A percentile compares a stretch with the other conserved stretches of the same genome.
Evolutionary conservation across 1,140 invertebrate genomes (phyloP).

Genomic region (Bombyx mori): ASM3026992v2 NC_085120.1:3906001-3906500

Average conservation of each 20-base stretch:
- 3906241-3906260: slow-evolving; percentile 67
- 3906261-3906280: slow-evolving; percentile 61
- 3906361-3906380: slow-evolving; percentile 30
- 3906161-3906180: slow-evolving; percentile 33
- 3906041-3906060: background rate
- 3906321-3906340: slow-evolving; percentile 22
- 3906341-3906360: slow-evolving; percentile 39
- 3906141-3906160: slow-evolving; percentile 10
- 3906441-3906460: slow-evolving; percentile 48
- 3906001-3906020: too few species aligned
- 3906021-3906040: background rate
- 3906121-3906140: slow-evolving; percentile 53
- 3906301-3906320: slow-evolving; percentile 21
- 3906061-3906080: too few species aligned
- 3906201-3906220: slow-evolving; percentile 69
- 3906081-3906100: too few species aligned
- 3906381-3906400: slow-evolving; percentile 62
- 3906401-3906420: slow-evolving; percentile 36
- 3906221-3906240: slow-evolving; percentile 52
- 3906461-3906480: slow-evolving; percentile 66
- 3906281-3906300: slow-evolving; percentile 22
- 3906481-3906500: slow-evolving; percentile 46
- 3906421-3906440: slow-evolving; percentile 34
- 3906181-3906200: slow-evolving; percentile 47
- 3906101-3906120: background rate